Base-by-base conservation (phyloP, 2,888 invertebrate species). In the Nezara viridula region DNA sequence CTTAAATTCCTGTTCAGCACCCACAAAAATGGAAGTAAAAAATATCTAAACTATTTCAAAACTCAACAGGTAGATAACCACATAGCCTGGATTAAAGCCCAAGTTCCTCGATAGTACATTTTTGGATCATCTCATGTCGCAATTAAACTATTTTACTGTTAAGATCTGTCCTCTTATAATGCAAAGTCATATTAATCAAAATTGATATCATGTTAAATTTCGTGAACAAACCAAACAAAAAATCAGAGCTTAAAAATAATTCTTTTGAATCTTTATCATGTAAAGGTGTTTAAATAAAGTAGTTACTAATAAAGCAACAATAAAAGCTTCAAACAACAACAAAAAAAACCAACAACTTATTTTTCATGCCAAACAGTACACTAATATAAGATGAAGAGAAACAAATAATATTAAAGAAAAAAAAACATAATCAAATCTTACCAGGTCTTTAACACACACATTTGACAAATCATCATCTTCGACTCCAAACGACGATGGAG, bases 391-490 rank as follows among this genome's bases (percentile, higher is more conserved):
- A 37, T 73, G 16, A 37, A 73, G 14, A 73, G 60, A 37, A 37
- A 73, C 6, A 37, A 14, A 37, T 27, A 27, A 37, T 27, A 14
- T 16, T 37, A 14, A 37, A 73, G n/a, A n/a, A 86, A 16, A 27
- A 16, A 52, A 24, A 49, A 50, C 21, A 37, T 87, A 49, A 89
- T 91, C 94, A 81, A 81, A 44, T 24, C 95, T 95, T 94, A 95
- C 95, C 94, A 95, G 93, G 91, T 93, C 94, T 92, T 95, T 95
- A 91, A 95, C 95, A 92, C 94, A 95, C 92, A 95, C 95, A 92
- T 95, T 95, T 92, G 95, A 94, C 92, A 94, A 93, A 92, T 94
- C 94, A 92, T 94, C 93, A 91, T 94, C 93, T 91, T 93, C 92
- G 89, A 92, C 92, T 81, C 44, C 81, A 81, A 44, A n/a, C 91